Base-by-base conservation (phyloP, 1,140 invertebrate genomes). In the Drosophila trapezifrons region DNA sequence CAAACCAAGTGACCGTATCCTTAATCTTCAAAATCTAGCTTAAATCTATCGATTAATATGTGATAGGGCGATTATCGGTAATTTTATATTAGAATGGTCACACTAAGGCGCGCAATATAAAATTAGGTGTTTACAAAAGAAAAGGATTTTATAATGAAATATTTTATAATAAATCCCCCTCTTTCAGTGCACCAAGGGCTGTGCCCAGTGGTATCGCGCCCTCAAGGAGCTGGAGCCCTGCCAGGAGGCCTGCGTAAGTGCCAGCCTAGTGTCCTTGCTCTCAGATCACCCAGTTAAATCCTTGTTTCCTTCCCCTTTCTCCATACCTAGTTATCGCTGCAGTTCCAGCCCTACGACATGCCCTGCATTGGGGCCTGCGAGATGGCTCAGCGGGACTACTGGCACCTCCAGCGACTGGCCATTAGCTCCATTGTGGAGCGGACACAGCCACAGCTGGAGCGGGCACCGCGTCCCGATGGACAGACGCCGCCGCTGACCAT, bases 191-290 rank as follows among this genome's bases (percentile, higher is more conserved):
- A 92, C 92, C 9, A 93, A 93, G 89, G 96, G 96, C 42, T 96
- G 95, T 80, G 92, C 93, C 47, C 91, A 95, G 59, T 96, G 95
- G 95, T 93, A 94, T 77, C 92, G 93, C 59, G 95, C 95, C n/a
- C 87, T 96, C 40, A 93, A 94, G 78, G 93, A 93, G 49, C 94
- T 91, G 54, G 90, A 91, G 12, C 59, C 94, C 47, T 96, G 96
- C 82, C 94, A 95, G 90, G 93, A 93, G 76, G 94, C 95, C 81
- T 96, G 95, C 90, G 95, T 96, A 93, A 95, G 95, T 95, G 91
- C 78, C 62, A 60, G 45, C 17, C 6, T 5, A 4, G n/a, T n/a
- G n/a, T n/a, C 32, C 7, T 38, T 27, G 29, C 22, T 62, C n/a
- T n/a, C n/a, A n/a, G n/a, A n/a, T n/a, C n/a, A n/a, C n/a, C n/a